phyloP scores from a whole-genome alignment of 2,888 invertebrate species.

The Nysson spinosus region DNA sequence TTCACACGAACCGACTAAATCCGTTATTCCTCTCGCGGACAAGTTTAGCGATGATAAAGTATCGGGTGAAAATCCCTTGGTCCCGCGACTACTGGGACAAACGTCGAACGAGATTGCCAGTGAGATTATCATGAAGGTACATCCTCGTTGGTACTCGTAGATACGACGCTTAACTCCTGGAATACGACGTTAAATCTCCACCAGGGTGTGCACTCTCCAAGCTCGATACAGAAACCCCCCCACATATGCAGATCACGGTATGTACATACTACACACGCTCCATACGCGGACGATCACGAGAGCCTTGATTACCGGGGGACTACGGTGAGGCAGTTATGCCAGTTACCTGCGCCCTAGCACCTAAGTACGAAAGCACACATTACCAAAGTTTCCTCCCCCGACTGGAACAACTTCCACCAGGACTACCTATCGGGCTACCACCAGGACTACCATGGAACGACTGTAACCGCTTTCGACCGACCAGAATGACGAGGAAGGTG shows the following conservation, averaged over 20 bases:
- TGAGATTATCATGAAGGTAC: slow-evolving; percentile 29
- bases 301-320: slow-evolving; percentile 63
- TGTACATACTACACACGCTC: slow-evolving; percentile 14
- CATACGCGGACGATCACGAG: slow-evolving; percentile 52
- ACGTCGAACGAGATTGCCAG: slow-evolving; percentile 24
- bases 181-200: slow-evolving; percentile 49
- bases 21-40: not conserved
- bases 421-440: slow-evolving; percentile 27
- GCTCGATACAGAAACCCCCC: slow-evolving; percentile 14
- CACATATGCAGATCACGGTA: slow-evolving; percentile 4
- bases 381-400: slow-evolving; percentile 54
- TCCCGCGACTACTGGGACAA: slow-evolving; percentile 11
- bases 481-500: slow-evolving; percentile 6
- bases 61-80: slow-evolving; percentile 14
- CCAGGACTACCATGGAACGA: slow-evolving; percentile 13
- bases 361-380: slow-evolving; percentile 55
- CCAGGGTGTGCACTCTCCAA: slow-evolving; percentile 13
- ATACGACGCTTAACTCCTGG: slow-evolving; percentile 40
- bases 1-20: no score
- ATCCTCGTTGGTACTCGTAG: slow-evolving; percentile 21
- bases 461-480: not conserved
- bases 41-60: not conserved
- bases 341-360: slow-evolving; percentile 59
- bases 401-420: slow-evolving; percentile 27
- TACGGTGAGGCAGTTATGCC: slow-evolving; percentile 60